A percentile compares a stretch with the other conserved stretches of the same genome.
Conservation (phyloP, 1,140 invertebrate genomes). For the Microplitis demolitor region DNA sequence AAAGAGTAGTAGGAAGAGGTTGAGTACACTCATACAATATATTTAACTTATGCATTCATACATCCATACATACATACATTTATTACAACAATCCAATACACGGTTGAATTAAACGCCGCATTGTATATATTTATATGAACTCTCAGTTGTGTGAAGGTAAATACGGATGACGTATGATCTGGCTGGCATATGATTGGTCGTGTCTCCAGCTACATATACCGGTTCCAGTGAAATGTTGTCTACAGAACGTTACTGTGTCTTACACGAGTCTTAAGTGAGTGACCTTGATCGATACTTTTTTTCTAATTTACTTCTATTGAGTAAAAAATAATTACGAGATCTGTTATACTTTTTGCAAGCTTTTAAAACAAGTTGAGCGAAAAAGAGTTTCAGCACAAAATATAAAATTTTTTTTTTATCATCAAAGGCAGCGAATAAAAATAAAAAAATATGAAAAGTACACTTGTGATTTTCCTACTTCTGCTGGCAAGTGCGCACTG, state of each 20-base stretch:
- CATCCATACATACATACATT: too few species aligned
- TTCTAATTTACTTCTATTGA: not conserved
- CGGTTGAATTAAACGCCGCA: not conserved
- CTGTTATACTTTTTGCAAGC: too few species aligned
- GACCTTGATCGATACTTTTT: slow-evolving; percentile 20
- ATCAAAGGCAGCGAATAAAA: not conserved
- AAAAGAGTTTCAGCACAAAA: not conserved
- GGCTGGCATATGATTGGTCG: slow-evolving; percentile 21
- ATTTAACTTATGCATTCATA: too few species aligned
- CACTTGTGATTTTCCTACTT: slow-evolving; percentile 35
- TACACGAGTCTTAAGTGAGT: slow-evolving; percentile 17
- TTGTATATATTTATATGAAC: not conserved
- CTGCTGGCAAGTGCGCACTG: slow-evolving; percentile 41
- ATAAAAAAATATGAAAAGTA: slow-evolving; percentile 28
- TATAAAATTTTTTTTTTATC: not conserved
- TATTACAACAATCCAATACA: too few species aligned
- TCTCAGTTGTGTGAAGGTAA: not conserved
- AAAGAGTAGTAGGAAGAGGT: not conserved
- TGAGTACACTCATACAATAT: not conserved
- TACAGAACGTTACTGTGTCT: slow-evolving; percentile 28
- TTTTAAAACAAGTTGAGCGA: not conserved
- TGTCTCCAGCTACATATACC: slow-evolving; percentile 28
- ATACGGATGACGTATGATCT: slow-evolving; percentile 16
- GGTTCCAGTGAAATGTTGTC: slow-evolving; percentile 5
- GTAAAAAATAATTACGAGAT: not conserved